Conservation (phyloP, 2,888 invertebrate genomes). For the Eupeodes luniger region DNA sequence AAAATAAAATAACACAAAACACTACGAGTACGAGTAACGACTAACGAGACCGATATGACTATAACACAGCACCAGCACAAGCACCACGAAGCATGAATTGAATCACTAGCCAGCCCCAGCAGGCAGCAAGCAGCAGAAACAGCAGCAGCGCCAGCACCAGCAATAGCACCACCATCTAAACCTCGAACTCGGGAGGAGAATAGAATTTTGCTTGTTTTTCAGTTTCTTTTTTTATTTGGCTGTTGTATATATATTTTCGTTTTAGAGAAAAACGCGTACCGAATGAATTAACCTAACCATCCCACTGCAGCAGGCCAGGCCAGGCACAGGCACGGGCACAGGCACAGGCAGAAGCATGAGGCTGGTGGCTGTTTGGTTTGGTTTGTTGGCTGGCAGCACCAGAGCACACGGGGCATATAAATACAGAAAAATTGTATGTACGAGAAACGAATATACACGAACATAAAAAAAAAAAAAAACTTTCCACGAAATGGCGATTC, state of each 20-base stretch:
- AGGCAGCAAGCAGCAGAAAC: slow-evolving; percentile 14
- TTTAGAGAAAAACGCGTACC: slow-evolving; percentile 66
- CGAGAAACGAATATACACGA: not conserved
- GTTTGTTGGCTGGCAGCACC: slow-evolving; percentile 30
- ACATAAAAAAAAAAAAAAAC: slow-evolving; percentile 44
- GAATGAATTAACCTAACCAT: slow-evolving; percentile 75
- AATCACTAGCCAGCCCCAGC: slow-evolving; percentile 39
- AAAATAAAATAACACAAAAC: slow-evolving; percentile 27
- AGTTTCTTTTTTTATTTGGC: slow-evolving; percentile 15
- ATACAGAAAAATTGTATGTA: slow-evolving; percentile 62
- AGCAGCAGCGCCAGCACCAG: not conserved
- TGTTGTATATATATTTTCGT: slow-evolving; percentile 15
- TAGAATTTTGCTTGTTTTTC: slow-evolving; percentile 58
- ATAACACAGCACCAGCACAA: not conserved
- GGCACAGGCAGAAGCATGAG: slow-evolving; percentile 31
- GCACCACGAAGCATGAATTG: slow-evolving; percentile 8
- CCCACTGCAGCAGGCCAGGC: slow-evolving; percentile 65
- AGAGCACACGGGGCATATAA: slow-evolving; percentile 56
- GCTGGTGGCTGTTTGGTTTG: slow-evolving; percentile 37
- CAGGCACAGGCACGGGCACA: not conserved
- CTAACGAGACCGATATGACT: slow-evolving; percentile 39
- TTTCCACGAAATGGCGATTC: slow-evolving; percentile 75
- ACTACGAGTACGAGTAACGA: slow-evolving; percentile 13
- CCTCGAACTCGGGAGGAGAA: slow-evolving; percentile 57
- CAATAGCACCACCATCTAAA: slow-evolving; percentile 49